Base-by-base conservation (phyloP, 64 coral and sea anemone species). In the Stichodactyla helianthus region DNA sequence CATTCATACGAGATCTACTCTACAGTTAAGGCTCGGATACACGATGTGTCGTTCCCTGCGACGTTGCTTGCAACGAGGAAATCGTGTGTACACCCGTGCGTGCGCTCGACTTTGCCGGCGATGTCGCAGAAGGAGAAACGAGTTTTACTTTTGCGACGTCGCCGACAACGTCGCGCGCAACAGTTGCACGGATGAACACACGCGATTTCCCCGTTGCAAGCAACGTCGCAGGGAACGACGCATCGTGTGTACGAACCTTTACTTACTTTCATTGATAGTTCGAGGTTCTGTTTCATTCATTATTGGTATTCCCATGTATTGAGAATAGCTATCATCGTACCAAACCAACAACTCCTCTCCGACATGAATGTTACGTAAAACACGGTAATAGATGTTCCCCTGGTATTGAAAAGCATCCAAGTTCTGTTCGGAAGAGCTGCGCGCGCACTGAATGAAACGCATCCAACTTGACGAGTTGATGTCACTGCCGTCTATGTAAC, bases 361-460 rank as follows among this genome's bases (percentile, higher is more conserved):
- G 25, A 76, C 60, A 61, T 79, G 82, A 22, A 93, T 89, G 19
- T 93, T 82, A 31, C 81, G 60, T 13, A 89, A 65, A 4, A 77
- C 76, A 1, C 86, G 76, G 58, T 93, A 93, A 22, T 93, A 93
- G 53, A 93, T 59, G 4, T 82, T 70, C 12, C 71, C 71, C 9
- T 79, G 56, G 87, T 89, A 89, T 55, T 93, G 92, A 80, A 93
- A 79, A 0, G 56, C 87, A 6, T 25, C 61, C 58, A 89, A 59
- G 58, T 93, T 93, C 35, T 93, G 92, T 74, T 93, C 92, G 25
- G 26, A 14, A 86, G 86, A 79, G 51, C 82, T 52, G 19, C 92
- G 82, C 52, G 92, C 92, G 79, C 92, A 89, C 20, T 79, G 92
- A 71, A 93, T 93, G 55, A 93, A 93, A 11, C 92, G 86, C 92